Evolutionary conservation across 2,113 vertebrate genomes (phyloP).

Genomic region (Bos javanicus): DNA sequence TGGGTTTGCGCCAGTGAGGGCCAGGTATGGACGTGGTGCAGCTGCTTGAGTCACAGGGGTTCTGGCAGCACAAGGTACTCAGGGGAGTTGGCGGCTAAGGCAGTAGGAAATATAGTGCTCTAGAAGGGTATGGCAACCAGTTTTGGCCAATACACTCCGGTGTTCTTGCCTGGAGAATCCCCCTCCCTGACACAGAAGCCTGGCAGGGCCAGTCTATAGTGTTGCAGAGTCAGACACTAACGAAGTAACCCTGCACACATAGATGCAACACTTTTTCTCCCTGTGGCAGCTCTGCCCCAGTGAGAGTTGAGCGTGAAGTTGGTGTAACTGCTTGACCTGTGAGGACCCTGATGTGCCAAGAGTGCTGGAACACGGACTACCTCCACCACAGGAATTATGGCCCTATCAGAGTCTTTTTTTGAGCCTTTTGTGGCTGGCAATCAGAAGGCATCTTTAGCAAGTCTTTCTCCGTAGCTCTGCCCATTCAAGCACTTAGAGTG

Average conservation of each 20-base stretch:
- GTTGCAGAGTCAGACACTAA: not conserved
- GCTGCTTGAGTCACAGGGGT: not conserved
- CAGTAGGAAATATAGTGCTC: not conserved
- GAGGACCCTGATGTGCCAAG: not conserved
- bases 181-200: not conserved
- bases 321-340: not conserved
- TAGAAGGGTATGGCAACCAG: not conserved
- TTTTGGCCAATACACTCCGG: accelerated
- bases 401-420: not conserved
- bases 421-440: too few relatives aligned
- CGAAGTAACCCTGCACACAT: accelerated
- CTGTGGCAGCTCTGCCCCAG: not conserved
- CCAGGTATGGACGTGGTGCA: not conserved
- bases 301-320: not conserved
- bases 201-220: not conserved
- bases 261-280: not conserved
- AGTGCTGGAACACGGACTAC: not conserved
- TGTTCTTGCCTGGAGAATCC: not conserved
- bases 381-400: not conserved
- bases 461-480: too few relatives aligned
- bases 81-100: not conserved
- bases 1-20: not conserved
- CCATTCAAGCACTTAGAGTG: not conserved
- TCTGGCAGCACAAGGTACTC: not conserved
- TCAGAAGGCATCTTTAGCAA: too few relatives aligned